phyloP scores from a whole-genome alignment of 2,113 vertebrate species.

The Nanorana parkeri region DNA sequence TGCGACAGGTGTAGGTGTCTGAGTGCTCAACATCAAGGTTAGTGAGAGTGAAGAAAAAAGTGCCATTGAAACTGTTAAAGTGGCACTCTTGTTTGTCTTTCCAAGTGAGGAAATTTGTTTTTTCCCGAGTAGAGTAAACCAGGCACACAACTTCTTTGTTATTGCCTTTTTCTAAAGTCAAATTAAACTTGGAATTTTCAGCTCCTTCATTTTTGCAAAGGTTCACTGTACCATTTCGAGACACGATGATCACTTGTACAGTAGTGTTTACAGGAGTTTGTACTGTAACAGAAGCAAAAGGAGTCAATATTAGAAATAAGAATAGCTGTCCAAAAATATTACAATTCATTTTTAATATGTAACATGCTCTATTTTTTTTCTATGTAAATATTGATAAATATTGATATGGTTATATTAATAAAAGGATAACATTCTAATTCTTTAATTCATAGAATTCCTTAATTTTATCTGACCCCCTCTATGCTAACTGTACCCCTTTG shows the following conservation, averaged over 20 bases:
- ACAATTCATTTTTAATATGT: too few species aligned
- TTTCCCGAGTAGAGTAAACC: conserved; percentile 57
- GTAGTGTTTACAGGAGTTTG: conserved; percentile 52
- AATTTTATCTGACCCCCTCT: too few species aligned
- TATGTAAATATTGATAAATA: too few species aligned
- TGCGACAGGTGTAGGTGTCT: conserved; percentile 67
- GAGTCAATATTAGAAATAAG: too few species aligned
- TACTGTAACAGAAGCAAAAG: conserved; percentile 63
- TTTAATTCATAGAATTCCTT: too few species aligned
- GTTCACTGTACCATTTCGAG: conserved; percentile 66
- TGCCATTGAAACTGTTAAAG: conserved; percentile 59
- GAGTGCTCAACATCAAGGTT: conserved; percentile 67
- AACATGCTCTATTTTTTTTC: too few species aligned
- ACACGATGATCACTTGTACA: conserved; percentile 59
- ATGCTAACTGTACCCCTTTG: too few species aligned
- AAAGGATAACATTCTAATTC: too few species aligned
- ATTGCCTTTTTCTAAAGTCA: conserved; percentile 68
- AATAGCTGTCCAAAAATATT: too few species aligned
- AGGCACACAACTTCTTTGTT: conserved; percentile 65
- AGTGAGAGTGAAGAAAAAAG: conserved; percentile 69
- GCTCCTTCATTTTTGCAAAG: conserved; percentile 66
- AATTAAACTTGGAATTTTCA: conserved; percentile 66
- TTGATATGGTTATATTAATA: too few species aligned
- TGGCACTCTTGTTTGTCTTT: conserved; percentile 61
- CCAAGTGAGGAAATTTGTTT: conserved; percentile 19